Evolutionary conservation across 2,888 invertebrate genomes (phyloP), one percentile per base, ranked within the genome.

Genomic region (Caenorhabditis afra): DNA sequence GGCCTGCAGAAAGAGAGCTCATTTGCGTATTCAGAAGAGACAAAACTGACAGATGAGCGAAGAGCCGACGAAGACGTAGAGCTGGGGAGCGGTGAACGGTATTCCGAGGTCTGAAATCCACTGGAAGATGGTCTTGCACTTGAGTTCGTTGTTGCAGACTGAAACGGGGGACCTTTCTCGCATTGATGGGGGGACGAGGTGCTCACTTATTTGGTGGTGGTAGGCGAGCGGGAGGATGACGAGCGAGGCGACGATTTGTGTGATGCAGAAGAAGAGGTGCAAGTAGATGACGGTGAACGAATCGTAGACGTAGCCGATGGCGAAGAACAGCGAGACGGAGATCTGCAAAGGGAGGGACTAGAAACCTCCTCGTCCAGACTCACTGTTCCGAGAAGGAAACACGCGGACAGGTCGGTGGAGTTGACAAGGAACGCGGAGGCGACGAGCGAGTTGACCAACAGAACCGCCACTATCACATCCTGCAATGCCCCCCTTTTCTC

Each of bases 321-420:
- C 41, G 18, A 67, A 58, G 10, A 67, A 0, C n/a, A 37, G n/a
- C n/a, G 67, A 58, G 3, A 67, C 14, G 11, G 50, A 4, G 1
- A 67, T 41, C 67, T 67, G 58, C 3, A 50, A n/a, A 1, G 5
- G 41, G 18, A 16, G 7, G 41, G 55, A 14, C 37, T 23, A 47
- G 7, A 8, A 50, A 50, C 5, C 23, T 29, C 7, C 29, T 29
- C 29, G 29, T n/a, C 20, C 20, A 53, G 59, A 70, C 70, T 62
- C 70, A 70, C 70, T 55, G 55, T 61, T n/a, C 44, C 18, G 37
- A 70, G 55, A 22, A 70, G 47, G 18, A 55, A 0, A 8, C 23
- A 39, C 0, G 62, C 45, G 52, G 55, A 20, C 5, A 61, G 5
- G 20, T 61, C 39, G 23, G 61, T 11, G 1, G 70, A 35, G 35